Percentiles rank a stretch among this genome's conserved stretches.
Conservation (phyloP, 2,797 vertebrate genomes). For the Takifugu ocellatus region DNA sequence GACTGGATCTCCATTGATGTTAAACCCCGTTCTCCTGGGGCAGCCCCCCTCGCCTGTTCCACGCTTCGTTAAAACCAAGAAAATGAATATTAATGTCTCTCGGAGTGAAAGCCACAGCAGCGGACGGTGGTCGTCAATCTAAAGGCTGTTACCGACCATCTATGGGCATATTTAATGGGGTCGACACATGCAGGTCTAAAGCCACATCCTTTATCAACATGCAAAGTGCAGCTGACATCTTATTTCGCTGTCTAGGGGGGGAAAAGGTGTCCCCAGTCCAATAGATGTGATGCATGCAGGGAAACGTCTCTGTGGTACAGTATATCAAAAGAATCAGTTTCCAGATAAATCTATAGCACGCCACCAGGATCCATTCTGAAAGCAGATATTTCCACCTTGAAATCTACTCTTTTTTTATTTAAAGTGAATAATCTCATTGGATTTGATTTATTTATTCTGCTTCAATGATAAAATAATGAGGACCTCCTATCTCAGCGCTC, state of each 20-base stretch:
- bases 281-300: constrained; percentile 6
- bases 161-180: constrained; percentile 50
- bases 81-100: constrained; percentile 76
- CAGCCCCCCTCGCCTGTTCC: constrained; percentile 59
- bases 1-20: constrained; percentile 76
- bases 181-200: constrained; percentile 33
- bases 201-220: constrained; percentile 37
- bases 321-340: too few species aligned
- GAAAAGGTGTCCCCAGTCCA: constrained; percentile 10
- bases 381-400: neutral
- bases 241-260: constrained; percentile 30
- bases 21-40: constrained; percentile 66
- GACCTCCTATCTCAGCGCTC: too few species aligned
- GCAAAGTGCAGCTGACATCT: constrained; percentile 34
- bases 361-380: too few species aligned
- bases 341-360: too few species aligned
- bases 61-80: constrained; percentile 75
- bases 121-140: constrained; percentile 53
- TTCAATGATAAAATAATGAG: too few species aligned
- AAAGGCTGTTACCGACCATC: constrained; percentile 37
- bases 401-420: neutral
- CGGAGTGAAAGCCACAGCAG: constrained; percentile 42
- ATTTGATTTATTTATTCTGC: neutral
- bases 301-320: neutral
- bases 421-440: neutral